These are phyloP conservation scores for Eilema caniola DNA, from an alignment of 2,888 invertebrate genomes.

Conservation along the genomic window DNA sequence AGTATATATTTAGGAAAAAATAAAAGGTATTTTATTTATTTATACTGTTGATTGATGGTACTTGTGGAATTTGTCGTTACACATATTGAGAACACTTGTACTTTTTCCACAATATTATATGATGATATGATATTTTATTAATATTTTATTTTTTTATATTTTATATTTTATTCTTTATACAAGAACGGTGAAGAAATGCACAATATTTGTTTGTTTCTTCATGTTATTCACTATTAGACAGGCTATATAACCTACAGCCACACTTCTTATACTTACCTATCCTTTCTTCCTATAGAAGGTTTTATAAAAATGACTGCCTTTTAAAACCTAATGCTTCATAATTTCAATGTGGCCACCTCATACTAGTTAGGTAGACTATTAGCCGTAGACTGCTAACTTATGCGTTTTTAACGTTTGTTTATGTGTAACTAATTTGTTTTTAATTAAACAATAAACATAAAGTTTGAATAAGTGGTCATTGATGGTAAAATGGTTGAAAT, in stretches of 20 bases:
- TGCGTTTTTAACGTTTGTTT: constrained; percentile 46
- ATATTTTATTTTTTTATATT: too few species aligned
- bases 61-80: too few species aligned
- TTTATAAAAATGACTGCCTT: not conserved
- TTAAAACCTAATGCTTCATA: not conserved
- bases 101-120: too few species aligned
- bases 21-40: too few species aligned
- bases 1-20: too few species aligned
- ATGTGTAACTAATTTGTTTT: constrained; percentile 71
- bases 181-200: too few species aligned
- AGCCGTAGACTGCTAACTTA: constrained; percentile 30
- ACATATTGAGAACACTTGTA: too few species aligned
- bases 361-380: constrained; percentile 16
- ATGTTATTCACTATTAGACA: not conserved
- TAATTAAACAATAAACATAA: constrained; percentile 82
- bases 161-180: too few species aligned
- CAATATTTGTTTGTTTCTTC: not conserved
- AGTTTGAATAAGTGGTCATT: constrained; percentile 76
- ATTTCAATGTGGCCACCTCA: not conserved
- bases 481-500: constrained; percentile 82
- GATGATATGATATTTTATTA: too few species aligned
- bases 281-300: not conserved
- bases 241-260: not conserved
- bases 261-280: too few species aligned
- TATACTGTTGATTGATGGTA: too few species aligned